Conservation (phyloP, 2,113 vertebrate genomes). For the Lonchura striata region DNA sequence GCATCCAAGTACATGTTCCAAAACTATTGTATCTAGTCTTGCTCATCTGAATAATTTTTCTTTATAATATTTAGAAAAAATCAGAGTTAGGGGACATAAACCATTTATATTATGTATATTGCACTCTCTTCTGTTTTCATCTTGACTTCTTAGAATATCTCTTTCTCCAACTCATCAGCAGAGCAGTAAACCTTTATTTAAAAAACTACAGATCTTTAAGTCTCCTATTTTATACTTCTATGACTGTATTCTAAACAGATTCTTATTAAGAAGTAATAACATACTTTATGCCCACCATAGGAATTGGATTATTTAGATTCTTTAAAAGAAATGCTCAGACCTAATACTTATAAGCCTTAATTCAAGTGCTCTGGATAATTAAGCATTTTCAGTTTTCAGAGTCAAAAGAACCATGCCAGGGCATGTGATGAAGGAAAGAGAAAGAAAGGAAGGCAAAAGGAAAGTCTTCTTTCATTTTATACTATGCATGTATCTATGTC, state of each 20-base stretch:
- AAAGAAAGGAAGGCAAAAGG: neutral
- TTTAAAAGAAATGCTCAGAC: neutral
- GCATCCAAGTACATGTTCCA: neutral
- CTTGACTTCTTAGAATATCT: neutral
- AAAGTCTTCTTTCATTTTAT: neutral
- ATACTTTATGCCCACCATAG: neutral
- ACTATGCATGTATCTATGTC: rapidly evolving
- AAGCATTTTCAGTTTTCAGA: neutral
- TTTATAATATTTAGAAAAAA: constrained; percentile 1
- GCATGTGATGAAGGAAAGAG: neutral
- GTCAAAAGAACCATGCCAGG: neutral
- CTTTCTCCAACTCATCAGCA: neutral
- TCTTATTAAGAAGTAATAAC: neutral
- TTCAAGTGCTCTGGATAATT: neutral
- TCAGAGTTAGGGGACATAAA: neutral
- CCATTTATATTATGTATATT: neutral
- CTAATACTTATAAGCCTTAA: neutral
- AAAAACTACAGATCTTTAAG: neutral
- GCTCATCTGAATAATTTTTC: neutral
- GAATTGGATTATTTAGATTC: neutral
- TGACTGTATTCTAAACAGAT: neutral
- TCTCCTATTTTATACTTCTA: neutral
- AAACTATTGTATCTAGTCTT: neutral
- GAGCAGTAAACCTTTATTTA: neutral
- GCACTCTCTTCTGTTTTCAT: neutral